Percentiles rank a stretch among this genome's conserved stretches.
Conservation (phyloP, 2,888 invertebrate genomes). For the Monochamus alternatus region DNA sequence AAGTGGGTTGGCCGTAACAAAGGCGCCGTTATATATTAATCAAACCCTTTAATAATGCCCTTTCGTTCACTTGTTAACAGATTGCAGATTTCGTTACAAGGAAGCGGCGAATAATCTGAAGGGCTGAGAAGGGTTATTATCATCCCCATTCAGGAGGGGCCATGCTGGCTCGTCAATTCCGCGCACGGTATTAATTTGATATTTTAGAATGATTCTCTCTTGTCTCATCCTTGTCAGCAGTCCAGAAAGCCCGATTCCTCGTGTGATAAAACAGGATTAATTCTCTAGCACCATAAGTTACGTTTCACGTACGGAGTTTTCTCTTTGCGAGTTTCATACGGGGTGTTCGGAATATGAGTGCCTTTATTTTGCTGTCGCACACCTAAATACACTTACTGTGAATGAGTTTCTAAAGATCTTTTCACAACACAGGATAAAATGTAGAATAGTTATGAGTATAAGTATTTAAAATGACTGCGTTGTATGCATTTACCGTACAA, state of each 20-base stretch:
- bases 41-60: constrained; percentile 32
- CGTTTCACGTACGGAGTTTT: no score
- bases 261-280: not conserved
- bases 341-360: no score
- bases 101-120: constrained; percentile 23
- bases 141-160: constrained; percentile 17
- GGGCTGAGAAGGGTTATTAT: constrained; percentile 28
- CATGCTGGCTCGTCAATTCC: constrained; percentile 5
- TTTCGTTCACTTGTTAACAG: constrained; percentile 34
- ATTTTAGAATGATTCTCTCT: constrained; percentile 15
- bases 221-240: constrained; percentile 5
- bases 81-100: constrained; percentile 31
- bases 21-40: constrained; percentile 40
- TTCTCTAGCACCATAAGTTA: not conserved
- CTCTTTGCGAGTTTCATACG: no score
- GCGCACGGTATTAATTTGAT: constrained; percentile 10
- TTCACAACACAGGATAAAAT: no score
- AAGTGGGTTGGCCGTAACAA: constrained; percentile 44
- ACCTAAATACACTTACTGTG: no score
- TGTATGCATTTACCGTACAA: no score
- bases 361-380: no score
- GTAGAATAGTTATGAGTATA: no score
- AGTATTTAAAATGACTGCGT: no score
- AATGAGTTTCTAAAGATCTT: no score
- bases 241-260: not conserved